These are phyloP conservation scores for Eptatretus atami DNA, from an alignment of 2,797 vertebrate species.

Conservation along the genomic window DNA sequence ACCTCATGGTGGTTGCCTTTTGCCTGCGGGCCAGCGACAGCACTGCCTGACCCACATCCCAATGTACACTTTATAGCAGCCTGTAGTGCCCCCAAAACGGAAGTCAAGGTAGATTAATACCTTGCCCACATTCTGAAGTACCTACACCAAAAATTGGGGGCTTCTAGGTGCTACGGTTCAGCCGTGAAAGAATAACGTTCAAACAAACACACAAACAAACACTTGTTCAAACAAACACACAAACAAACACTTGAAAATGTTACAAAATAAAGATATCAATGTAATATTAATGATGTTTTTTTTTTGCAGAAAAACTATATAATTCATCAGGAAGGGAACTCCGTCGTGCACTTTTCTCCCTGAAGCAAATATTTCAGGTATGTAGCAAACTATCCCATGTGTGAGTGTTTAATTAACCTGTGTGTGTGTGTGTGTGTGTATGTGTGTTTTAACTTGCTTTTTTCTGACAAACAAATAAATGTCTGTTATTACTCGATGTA, in stretches of 20 bases:
- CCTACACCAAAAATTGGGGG: too few species aligned
- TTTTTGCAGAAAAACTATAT: conserved; percentile 48
- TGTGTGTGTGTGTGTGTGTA: too few species aligned
- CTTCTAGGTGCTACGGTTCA: not conserved
- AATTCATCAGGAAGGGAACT: conserved; percentile 64
- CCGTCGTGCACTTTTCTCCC: conserved; percentile 62
- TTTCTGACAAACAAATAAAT: too few species aligned
- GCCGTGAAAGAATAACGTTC: not conserved
- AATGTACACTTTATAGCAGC: too few species aligned
- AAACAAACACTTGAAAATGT: not conserved
- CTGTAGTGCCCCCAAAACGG: too few species aligned
- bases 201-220: not conserved
- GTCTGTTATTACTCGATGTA: too few species aligned
- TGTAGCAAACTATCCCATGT: conserved; percentile 8
- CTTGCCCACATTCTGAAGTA: too few species aligned
- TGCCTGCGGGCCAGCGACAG: too few species aligned
- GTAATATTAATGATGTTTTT: not conserved
- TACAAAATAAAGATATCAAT: not conserved
- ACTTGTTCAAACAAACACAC: not conserved
- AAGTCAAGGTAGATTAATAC: too few species aligned
- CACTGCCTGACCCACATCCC: too few species aligned
- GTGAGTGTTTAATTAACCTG: not conserved
- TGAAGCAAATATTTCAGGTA: conserved; percentile 96
- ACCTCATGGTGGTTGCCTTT: too few species aligned
- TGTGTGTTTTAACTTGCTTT: too few species aligned